phyloP scores from a whole-genome alignment of 1,140 invertebrate genomes.

The Habropoda laboriosa region DNA sequence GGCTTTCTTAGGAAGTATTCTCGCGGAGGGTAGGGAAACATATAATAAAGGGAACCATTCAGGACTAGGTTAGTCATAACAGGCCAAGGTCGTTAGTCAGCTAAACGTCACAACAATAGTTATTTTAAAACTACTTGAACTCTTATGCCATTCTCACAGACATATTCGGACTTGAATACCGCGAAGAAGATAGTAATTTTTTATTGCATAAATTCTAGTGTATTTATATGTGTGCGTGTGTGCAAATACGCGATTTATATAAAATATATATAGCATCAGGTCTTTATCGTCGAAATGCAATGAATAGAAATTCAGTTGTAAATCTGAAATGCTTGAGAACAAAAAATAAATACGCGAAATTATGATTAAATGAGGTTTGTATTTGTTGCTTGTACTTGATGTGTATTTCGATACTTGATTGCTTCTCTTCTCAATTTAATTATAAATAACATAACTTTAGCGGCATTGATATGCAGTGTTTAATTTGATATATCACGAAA shows the following conservation, averaged over 20 bases:
- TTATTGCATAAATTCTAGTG: background rate
- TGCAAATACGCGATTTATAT: too few species aligned
- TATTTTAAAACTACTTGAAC: slow-evolving; percentile 56
- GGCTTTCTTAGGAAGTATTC: background rate
- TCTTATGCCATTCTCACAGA: background rate
- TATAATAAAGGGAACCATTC: slow-evolving; percentile 9
- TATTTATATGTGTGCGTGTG: background rate
- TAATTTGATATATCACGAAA: background rate
- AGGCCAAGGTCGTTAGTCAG: slow-evolving; percentile 46
- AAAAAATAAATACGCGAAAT: background rate
- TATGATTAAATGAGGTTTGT: background rate
- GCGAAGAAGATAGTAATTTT: background rate
- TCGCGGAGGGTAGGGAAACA: background rate
- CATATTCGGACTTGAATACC: slow-evolving; percentile 10
- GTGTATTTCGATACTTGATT: background rate
- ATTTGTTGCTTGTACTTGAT: background rate
- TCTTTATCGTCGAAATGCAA: too few species aligned
- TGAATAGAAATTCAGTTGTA: background rate
- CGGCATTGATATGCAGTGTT: background rate
- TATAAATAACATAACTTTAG: background rate
- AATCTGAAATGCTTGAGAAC: background rate
- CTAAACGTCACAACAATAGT: slow-evolving; percentile 41
- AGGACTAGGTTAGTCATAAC: slow-evolving; percentile 22
- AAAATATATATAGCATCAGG: background rate
- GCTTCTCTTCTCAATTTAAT: background rate